Percentiles rank a stretch among this genome's conserved stretches.
These are phyloP conservation scores for Macroglossus sobrinus DNA, from an alignment of 2,113 vertebrate species.

Conservation along the genomic window DNA sequence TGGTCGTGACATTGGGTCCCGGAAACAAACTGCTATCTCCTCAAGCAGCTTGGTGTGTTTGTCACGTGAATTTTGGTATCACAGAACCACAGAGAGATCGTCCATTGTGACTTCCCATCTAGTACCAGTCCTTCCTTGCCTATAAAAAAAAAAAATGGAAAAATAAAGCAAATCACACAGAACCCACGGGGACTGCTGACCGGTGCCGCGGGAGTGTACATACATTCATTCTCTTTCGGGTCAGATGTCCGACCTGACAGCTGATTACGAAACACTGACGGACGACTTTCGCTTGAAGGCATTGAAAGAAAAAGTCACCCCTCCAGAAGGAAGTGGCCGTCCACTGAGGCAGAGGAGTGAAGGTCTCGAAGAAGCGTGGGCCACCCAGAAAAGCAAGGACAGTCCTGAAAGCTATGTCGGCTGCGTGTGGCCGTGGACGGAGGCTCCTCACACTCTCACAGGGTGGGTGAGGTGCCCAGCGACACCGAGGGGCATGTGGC, in stretches of 20 bases:
- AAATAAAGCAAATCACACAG: not conserved
- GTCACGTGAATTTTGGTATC: not conserved
- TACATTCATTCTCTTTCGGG: conserved; percentile 41
- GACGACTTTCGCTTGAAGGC: conserved; percentile 67
- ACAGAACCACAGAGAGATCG: conserved; percentile 33
- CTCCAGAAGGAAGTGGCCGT: not conserved
- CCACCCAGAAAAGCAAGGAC: conserved; percentile 51
- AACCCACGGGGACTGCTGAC: conserved; percentile 12
- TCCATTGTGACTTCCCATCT: conserved; percentile 27
- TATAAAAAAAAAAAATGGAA: not conserved
- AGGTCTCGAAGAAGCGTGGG: conserved; percentile 40
- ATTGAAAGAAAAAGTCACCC: not conserved
- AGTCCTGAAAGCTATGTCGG: not conserved
- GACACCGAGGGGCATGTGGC: not conserved
- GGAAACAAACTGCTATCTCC: conserved; percentile 17
- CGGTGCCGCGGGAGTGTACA: not conserved
- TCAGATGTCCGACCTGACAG: conserved; percentile 27
- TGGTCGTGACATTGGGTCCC: conserved; percentile 26
- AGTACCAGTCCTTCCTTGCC: conserved; percentile 49
- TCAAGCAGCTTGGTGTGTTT: not conserved
- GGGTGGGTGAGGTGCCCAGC: not conserved
- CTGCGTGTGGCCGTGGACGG: not conserved
- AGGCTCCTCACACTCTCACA: not conserved
- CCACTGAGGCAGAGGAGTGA: conserved; percentile 20
- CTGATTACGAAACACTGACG: conserved; percentile 40